Percentiles rank a stretch among this genome's conserved stretches.
These are phyloP conservation scores for Todiramphus saurophagus DNA, from an alignment of 2,113 vertebrate genomes.

Conservation along the genomic window DNA sequence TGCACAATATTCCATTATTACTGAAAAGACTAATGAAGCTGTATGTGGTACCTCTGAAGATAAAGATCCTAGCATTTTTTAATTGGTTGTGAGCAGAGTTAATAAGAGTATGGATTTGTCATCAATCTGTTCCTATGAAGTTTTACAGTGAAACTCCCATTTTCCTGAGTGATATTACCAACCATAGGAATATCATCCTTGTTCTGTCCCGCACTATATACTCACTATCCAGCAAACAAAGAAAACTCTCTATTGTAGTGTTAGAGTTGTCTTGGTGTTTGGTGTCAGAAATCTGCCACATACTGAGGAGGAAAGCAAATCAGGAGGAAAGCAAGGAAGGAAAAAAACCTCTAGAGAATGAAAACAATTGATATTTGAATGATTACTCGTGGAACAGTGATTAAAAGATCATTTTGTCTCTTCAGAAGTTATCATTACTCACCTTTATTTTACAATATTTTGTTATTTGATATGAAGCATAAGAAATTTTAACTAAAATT, in stretches of 20 bases:
- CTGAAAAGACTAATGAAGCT: background rate
- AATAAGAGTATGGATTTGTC: background rate
- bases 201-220: background rate
- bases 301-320: background rate
- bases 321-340: background rate
- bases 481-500: background rate
- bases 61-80: background rate
- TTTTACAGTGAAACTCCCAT: background rate
- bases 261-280: background rate
- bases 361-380: background rate
- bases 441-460: background rate
- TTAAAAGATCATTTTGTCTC: background rate
- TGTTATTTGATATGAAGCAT: background rate
- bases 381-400: background rate
- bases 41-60: background rate
- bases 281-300: background rate
- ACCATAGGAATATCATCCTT: background rate
- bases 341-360: background rate
- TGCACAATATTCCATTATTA: background rate
- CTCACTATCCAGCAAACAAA: background rate
- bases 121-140: background rate
- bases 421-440: background rate
- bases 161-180: background rate
- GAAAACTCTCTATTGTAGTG: background rate
- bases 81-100: background rate